Evolutionary conservation across 2,888 invertebrate genomes (phyloP), one percentile per base, ranked within the genome.

Genomic region (Hyposoter dolosus): DNA sequence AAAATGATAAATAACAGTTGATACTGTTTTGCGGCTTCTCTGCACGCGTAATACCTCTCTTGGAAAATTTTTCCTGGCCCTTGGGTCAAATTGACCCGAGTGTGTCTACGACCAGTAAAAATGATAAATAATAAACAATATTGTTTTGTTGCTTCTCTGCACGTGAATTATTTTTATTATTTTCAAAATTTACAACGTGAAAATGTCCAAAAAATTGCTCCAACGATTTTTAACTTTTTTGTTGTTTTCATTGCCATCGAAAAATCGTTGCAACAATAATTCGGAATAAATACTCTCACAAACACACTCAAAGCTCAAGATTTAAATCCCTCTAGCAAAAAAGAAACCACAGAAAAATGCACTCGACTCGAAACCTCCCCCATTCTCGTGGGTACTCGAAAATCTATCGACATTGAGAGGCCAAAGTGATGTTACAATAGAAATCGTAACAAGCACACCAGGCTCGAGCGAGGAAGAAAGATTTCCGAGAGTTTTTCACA

Each of bases 371-470:
- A 28, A 77, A 56, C 83, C 84, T 84, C 87, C 83, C 81, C 50
- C 35, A 23, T 69, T 69, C 35, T 75, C 76, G 23, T 9, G 43
- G 35, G 76, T 82, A 81, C 84, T 86, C 84, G 47, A 86, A 69
- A 75, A 71, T 79, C 63, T 23, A 77, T 72, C 65, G 56, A 63
- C 50, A 17, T 60, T 53, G 56, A 81, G 65, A 80, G 77, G 28
- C 68, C 43, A 69, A 76, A 75, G 23, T 63, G 56, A 76, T 74
- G 65, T 63, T 66, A 84, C 88, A 88, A 87, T 83, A 32, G 76
- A 80, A 90, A 60, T 77, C 78, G 65, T 92, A 92, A 92, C 92
- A 88, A 92, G 91, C 88, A 74, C 28, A 32, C 45, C 45, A 50
- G 32, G 71, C 50, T 28, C 6, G 35, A 19, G 47, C 60, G 80